Evolutionary conservation across 2,113 vertebrate genomes (phyloP).

Genomic region (Chionis minor): DNA sequence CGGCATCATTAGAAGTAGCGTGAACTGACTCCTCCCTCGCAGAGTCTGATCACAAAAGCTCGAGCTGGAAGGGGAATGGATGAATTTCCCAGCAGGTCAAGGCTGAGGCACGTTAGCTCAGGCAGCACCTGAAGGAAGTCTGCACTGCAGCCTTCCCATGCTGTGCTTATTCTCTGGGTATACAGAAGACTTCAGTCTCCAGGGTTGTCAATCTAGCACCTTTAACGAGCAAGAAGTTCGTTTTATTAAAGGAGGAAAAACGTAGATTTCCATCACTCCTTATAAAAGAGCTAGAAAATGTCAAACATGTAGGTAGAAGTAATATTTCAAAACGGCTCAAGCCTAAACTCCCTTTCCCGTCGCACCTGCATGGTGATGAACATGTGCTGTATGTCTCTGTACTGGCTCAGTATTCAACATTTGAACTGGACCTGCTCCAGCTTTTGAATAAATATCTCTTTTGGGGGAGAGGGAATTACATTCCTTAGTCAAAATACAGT

Average conservation of each 20-base stretch:
- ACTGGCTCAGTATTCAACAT: slow-evolving; percentile 13
- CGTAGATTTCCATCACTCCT: slow-evolving; percentile 32
- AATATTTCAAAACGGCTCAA: slow-evolving; percentile 32
- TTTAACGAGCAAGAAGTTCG: slow-evolving; percentile 17
- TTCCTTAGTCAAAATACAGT: slow-evolving; percentile 23
- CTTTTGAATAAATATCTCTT: slow-evolving; percentile 61
- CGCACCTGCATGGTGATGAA: slow-evolving; percentile 40
- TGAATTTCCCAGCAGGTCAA: neutral
- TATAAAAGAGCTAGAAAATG: slow-evolving; percentile 36
- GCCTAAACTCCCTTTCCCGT: slow-evolving; percentile 8
- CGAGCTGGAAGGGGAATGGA: neutral
- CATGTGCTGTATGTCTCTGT: slow-evolving; percentile 2
- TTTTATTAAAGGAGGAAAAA: neutral
- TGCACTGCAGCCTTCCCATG: neutral
- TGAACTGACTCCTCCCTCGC: neutral
- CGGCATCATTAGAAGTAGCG: neutral
- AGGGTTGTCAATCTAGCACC: neutral
- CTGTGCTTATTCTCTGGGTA: neutral
- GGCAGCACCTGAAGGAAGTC: slow-evolving; percentile 1
- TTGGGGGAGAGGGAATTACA: slow-evolving; percentile 51
- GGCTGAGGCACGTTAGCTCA: neutral
- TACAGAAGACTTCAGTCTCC: slow-evolving; percentile 43
- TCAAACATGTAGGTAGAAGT: slow-evolving; percentile 34
- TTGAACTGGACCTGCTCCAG: slow-evolving; percentile 39
- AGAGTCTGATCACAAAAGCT: neutral